These are phyloP conservation scores for Anomalospiza imberbis DNA, from an alignment of 2,797 vertebrate species.

Conservation along the genomic window DNA sequence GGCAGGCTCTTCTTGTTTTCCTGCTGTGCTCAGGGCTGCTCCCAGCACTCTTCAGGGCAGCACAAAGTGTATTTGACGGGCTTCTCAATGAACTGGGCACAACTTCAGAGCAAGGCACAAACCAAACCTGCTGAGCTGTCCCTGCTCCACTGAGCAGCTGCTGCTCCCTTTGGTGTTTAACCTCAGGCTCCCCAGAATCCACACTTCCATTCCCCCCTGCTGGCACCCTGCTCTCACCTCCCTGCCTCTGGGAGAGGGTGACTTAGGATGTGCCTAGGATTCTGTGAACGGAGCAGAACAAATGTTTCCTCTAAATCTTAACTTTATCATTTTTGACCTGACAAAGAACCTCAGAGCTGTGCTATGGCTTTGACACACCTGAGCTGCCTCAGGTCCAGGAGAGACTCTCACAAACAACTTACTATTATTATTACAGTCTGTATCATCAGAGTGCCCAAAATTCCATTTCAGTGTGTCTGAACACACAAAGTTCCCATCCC, in stretches of 20 bases:
- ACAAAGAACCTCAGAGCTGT: background rate
- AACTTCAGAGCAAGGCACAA: background rate
- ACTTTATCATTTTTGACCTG: background rate
- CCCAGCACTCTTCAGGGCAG: background rate
- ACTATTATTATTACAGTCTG: background rate
- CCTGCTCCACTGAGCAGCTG: background rate
- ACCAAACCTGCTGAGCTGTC: background rate
- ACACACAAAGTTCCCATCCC: background rate
- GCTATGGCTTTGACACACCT: background rate
- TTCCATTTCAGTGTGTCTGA: too few relatives aligned
- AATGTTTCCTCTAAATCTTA: background rate
- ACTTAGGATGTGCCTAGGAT: background rate
- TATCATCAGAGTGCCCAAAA: background rate
- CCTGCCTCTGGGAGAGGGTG: background rate
- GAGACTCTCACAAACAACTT: background rate
- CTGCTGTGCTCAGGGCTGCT: background rate
- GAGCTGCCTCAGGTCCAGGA: background rate
- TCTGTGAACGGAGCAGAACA: background rate
- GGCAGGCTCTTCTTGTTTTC: background rate
- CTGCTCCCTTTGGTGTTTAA: background rate
- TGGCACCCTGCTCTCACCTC: background rate
- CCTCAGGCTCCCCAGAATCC: background rate
- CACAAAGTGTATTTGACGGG: background rate
- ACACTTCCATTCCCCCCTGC: background rate
- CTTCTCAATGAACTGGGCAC: background rate